A percentile compares a stretch with the other conserved stretches of the same genome.
phyloP scores from a whole-genome alignment of 2,797 vertebrate genomes.

The Periparus ater region DNA sequence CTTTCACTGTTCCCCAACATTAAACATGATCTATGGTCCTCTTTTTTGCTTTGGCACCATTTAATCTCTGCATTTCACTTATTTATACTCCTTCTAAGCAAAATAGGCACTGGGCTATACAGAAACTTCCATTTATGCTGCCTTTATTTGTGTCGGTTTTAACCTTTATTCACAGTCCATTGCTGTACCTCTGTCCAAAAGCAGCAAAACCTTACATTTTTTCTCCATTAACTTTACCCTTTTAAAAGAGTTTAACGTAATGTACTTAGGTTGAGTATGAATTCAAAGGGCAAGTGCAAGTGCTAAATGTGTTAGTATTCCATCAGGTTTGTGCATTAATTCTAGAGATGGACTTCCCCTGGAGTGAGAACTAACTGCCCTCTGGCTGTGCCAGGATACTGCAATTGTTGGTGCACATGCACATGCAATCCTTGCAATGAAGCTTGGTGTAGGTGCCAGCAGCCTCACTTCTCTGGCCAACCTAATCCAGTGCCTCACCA shows the following conservation, averaged over 20 bases:
- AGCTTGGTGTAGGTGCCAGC: not conserved
- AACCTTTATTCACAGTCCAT: not conserved
- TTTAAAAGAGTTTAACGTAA: not conserved
- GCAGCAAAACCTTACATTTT: not conserved
- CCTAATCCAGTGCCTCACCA: not conserved
- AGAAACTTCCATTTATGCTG: not conserved
- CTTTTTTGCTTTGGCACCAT: not conserved
- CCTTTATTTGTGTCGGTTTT: not conserved
- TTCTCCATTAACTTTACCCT: not conserved
- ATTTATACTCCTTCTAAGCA: not conserved
- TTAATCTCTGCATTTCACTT: not conserved
- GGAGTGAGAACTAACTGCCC: not conserved
- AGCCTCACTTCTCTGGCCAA: not conserved
- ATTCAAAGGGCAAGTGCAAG: not conserved
- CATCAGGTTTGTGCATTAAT: not conserved
- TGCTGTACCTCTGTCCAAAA: not conserved
- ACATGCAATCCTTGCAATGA: not conserved
- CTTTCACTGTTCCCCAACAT: not conserved
- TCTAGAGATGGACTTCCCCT: not conserved
- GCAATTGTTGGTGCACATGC: rapidly evolving
- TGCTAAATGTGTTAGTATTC: not conserved
- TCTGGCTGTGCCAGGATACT: not conserved
- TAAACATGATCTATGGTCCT: not conserved
- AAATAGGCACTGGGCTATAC: not conserved
- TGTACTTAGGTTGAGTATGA: not conserved